phyloP scores from a whole-genome alignment of 2,797 vertebrate genomes.

The Acanthurus lineatus region DNA sequence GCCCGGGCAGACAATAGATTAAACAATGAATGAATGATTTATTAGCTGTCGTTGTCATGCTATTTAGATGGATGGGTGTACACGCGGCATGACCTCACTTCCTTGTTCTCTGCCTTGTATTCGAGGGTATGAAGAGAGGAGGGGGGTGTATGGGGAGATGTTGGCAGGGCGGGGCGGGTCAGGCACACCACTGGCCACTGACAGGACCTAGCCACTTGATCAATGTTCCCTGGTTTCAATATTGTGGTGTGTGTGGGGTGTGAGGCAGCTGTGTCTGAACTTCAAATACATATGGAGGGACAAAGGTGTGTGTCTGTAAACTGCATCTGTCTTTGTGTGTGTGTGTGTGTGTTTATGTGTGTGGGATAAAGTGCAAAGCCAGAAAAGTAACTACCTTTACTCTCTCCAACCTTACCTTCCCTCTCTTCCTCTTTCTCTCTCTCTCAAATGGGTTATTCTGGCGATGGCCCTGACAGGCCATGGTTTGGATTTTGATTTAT shows the following conservation, averaged over 20 bases:
- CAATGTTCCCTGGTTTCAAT: constrained; percentile 83
- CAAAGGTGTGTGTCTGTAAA: constrained; percentile 74
- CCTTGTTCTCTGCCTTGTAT: constrained; percentile 85
- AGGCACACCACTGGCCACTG: constrained; percentile 83
- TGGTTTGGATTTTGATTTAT: constrained; percentile 99
- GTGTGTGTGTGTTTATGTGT: constrained; percentile 27
- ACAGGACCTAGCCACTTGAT: constrained; percentile 86
- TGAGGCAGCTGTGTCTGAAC: constrained; percentile 79
- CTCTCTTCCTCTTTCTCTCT: constrained; percentile 80
- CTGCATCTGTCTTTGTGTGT: constrained; percentile 44
- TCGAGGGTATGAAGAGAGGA: constrained; percentile 71
- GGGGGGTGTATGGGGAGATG: constrained; percentile 70
- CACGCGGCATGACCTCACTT: constrained; percentile 86
- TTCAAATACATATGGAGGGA: constrained; percentile 74
- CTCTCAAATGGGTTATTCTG: constrained; percentile 98
- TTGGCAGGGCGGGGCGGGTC: constrained; percentile 80
- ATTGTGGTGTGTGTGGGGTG: constrained; percentile 57
- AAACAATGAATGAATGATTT: constrained; percentile 90
- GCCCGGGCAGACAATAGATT: constrained; percentile 86
- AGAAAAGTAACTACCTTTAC: constrained; percentile 84
- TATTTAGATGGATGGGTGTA: constrained; percentile 89
- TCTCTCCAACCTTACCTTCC: constrained; percentile 78
- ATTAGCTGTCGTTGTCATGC: constrained; percentile 87
- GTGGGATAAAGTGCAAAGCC: constrained; percentile 67
- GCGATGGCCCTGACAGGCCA: constrained; percentile 98